Evolutionary conservation across 2,888 invertebrate genomes (phyloP).

Genomic region (Hydroisotoma schaefferi): DNA sequence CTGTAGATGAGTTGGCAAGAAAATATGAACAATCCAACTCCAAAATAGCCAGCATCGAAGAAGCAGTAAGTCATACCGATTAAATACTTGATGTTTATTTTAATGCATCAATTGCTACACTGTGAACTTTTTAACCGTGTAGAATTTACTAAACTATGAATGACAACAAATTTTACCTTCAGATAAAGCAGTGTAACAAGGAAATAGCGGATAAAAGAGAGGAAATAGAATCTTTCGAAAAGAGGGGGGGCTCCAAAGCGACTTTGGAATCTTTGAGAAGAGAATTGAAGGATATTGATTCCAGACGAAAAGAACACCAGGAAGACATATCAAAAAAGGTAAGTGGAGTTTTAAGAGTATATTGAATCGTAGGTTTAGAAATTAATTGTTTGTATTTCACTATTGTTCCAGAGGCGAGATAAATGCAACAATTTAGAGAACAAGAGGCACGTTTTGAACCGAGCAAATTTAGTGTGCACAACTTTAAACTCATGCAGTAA

Average conservation of each 20-base stretch:
- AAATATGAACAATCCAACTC: slow-evolving; percentile 45
- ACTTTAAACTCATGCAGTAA: slow-evolving; percentile 48
- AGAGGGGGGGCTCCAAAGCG: neutral
- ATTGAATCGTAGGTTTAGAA: neutral
- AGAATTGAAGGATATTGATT: neutral
- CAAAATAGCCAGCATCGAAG: slow-evolving; percentile 16
- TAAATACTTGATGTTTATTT: neutral
- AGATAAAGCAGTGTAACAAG: slow-evolving; percentile 6
- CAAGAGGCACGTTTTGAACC: slow-evolving; percentile 28
- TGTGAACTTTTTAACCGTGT: neutral
- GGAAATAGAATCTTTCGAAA: slow-evolving; percentile 8
- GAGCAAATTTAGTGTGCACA: slow-evolving; percentile 50
- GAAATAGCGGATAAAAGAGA: neutral
- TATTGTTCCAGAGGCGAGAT: neutral
- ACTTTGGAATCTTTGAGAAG: neutral
- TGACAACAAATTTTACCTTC: neutral
- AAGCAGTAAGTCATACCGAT: slow-evolving; percentile 5
- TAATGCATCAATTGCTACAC: neutral
- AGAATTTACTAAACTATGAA: neutral
- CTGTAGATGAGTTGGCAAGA: slow-evolving; percentile 58
- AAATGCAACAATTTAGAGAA: neutral
- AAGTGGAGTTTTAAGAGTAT: neutral
- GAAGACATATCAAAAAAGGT: neutral
- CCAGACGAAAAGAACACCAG: neutral
- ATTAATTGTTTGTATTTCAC: neutral